Evolutionary conservation across 2,113 vertebrate genomes (phyloP), one percentile per base, ranked within the genome.

Genomic region (Psephotus haematonotus): DNA sequence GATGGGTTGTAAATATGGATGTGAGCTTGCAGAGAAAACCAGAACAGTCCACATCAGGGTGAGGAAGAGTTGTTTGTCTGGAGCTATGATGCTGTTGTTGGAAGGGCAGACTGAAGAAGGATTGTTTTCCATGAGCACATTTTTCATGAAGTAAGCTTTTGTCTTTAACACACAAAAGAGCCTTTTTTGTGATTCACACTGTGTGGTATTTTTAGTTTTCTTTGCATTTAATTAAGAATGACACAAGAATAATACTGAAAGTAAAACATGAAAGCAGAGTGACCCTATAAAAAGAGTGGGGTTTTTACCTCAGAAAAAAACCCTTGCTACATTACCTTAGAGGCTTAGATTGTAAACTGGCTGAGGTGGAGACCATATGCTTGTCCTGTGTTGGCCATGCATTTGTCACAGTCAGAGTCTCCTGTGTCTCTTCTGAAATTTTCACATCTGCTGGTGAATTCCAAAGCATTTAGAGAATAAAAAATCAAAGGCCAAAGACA

Each of bases 121-220:
- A 96, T 96, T 97, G 90, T 97, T 91, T 93, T 3, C 3, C 71
- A 14, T 60, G 35, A 89, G 78, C 84, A 87, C 47, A 68, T 63
- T 88, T 90, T 78, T 71, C 52, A 71, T 92, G 79, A 95, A 95
- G 52, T 62, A 46, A 88, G 39, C 93, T 96, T 97, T 97, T 97
- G 92, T 97, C 63, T 81, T 89, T 55, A 41, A 62, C 46, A 44
- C 59, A 92, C 43, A 95, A 77, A 94, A 60, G 14, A 35, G 43
- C 43, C 23, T 55, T 71, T 91, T 70, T 33, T 49, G 52, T 89
- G 41, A 78, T 78, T 78, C 49, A 59, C 29, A 7, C n/a, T 59
- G 18, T 79, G 71, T 74, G 72, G 47, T 83, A 77, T 92, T 91
- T 92, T 57, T 62, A 23, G 41, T 75, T 92, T 83, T 82, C 62